Conservation (phyloP, 2,888 invertebrate species). For the Plebejus melissa region DNA sequence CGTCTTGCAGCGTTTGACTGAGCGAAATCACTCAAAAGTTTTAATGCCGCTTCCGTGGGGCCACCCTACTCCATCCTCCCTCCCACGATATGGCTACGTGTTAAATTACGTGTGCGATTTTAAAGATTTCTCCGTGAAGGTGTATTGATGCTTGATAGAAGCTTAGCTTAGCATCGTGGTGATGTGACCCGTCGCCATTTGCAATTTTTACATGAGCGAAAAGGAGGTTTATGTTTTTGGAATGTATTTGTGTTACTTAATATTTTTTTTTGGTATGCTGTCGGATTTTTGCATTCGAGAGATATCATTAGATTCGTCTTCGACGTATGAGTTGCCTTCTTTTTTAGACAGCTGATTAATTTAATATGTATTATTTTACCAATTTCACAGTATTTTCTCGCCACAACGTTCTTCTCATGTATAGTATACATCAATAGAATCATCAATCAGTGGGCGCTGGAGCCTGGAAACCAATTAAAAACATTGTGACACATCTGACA, state of each 20-base stretch:
- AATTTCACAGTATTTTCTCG: not conserved
- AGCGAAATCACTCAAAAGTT: slow-evolving; percentile 78
- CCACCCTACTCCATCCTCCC: slow-evolving; percentile 38
- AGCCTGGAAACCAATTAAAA: slow-evolving; percentile 18
- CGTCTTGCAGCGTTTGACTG: slow-evolving; percentile 75
- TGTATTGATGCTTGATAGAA: slow-evolving; percentile 12
- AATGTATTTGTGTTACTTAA: no score
- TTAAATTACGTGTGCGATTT: slow-evolving; percentile 40
- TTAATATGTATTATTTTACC: not conserved
- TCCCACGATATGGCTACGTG: slow-evolving; percentile 38
- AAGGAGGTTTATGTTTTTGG: no score
- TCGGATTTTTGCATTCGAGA: no score
- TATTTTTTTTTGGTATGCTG: no score
- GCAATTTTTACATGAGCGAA: not conserved
- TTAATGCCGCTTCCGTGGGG: slow-evolving; percentile 75
- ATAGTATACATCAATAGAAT: slow-evolving; percentile 15
- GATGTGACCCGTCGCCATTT: not conserved
- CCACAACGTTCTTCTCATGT: not conserved
- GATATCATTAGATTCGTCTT: no score
- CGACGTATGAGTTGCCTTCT: no score
- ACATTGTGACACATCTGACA: slow-evolving; percentile 36
- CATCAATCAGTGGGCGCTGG: slow-evolving; percentile 15
- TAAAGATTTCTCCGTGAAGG: slow-evolving; percentile 32
- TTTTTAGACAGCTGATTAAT: no score
- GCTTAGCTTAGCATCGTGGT: not conserved